Evolutionary conservation across 2,113 vertebrate species (phyloP).

Genomic region (Hirundichthys speculiger): DNA sequence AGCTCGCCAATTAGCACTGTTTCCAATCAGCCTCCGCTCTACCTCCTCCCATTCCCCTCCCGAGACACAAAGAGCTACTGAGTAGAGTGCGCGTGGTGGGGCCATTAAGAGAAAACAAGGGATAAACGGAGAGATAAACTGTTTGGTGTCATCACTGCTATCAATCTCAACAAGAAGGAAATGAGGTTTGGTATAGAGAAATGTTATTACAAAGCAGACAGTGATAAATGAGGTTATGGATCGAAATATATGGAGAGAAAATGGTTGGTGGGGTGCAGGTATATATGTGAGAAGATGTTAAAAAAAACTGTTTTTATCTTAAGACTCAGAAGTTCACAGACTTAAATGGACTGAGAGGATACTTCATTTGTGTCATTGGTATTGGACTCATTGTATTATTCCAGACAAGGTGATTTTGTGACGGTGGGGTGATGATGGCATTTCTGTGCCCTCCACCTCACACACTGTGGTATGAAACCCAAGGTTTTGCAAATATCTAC

Average conservation of each 20-base stretch:
- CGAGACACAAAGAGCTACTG: constrained; percentile 68
- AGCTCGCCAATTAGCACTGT: constrained; percentile 77
- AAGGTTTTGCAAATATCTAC: constrained; percentile 69
- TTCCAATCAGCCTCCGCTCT: constrained; percentile 72
- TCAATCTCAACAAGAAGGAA: constrained; percentile 85
- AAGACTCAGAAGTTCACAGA: constrained; percentile 26
- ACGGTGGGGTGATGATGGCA: constrained; percentile 31
- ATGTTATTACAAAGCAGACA: constrained; percentile 88
- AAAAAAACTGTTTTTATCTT: constrained; percentile 41
- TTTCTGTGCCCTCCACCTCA: constrained; percentile 58
- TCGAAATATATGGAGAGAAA: constrained; percentile 55
- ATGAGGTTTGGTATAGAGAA: constrained; percentile 86
- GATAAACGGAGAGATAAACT: constrained; percentile 86
- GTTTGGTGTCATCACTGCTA: constrained; percentile 85
- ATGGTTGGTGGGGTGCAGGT: constrained; percentile 32
- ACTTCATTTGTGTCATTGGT: constrained; percentile 2
- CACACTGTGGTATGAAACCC: constrained; percentile 72
- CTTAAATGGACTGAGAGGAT: constrained; percentile 25
- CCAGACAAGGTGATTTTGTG: constrained; percentile 32
- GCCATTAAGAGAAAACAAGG: constrained; percentile 85
- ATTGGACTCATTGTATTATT: constrained; percentile 1
- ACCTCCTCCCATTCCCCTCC: constrained; percentile 50
- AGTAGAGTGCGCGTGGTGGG: constrained; percentile 32
- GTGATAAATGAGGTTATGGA: constrained; percentile 81
- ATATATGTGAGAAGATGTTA: constrained; percentile 12